Base-by-base conservation (phyloP, 1,140 invertebrate genomes). In the Vanessa atalanta region DNA sequence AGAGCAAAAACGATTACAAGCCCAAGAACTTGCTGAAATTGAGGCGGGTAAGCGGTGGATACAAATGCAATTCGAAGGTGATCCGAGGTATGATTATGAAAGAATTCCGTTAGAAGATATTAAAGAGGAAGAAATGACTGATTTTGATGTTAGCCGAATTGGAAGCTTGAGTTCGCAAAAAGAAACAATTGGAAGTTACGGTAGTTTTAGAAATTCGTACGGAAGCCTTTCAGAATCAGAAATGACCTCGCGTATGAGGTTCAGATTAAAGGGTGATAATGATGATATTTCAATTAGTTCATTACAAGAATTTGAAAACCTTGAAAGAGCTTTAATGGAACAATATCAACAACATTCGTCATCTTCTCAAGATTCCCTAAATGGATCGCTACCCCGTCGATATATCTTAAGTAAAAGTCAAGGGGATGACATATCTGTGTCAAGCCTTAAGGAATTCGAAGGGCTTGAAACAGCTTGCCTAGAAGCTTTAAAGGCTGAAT, bases 361-460 rank as follows among this genome's bases (percentile, higher is more conserved):
- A 23, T 93, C 93, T 26, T 95, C 95, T 14, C 96, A 96, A 81
- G 96, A 97, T 89, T 97, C 96, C 0, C 93, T 95, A 0, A 97
- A 97, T 83, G 96, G 96, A 12, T 96, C 96, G 78, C 94, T 96
- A 77, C 95, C 96, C 23, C 94, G 94, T 72, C 93, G 96, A 79
- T 94, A 95, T 84, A 82, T 93, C 70, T 87, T 95, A 47, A 94
- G 95, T 78, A 94, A 95, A 82, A 95, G 95, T 80, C 97, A 97
- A 83, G 97, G 97, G 23, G 98, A 99, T 91, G 97, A 98, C 88
- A 94, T 98, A 16, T 98, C 97, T 2, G 89, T 98, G n/a, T 97
- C 96, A 7, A 99, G 98, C 20, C 91, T 99, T 4, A 98, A 98
- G 86, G 98, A 99, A 90, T 99, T 99, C 90, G 98, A 99, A 94